Base-by-base conservation (phyloP, 2,888 invertebrate species). In the Drosophila infuscata region DNA sequence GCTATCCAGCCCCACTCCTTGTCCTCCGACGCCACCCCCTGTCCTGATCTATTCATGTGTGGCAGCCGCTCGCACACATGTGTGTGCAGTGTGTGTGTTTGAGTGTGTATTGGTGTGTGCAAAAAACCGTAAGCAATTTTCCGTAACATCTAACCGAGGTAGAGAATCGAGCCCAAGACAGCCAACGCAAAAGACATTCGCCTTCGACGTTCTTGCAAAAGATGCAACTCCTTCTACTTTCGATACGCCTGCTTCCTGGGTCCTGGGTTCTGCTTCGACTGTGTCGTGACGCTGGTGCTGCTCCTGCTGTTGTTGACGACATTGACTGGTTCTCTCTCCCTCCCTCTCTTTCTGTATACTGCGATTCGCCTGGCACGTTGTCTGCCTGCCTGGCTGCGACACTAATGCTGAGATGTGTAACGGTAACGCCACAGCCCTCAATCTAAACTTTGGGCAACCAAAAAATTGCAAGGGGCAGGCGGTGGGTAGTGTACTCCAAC, bases 81-180 rank as follows among this genome's bases (percentile, higher is more conserved):
- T 67, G 72, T 68, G 75, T 62, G 66, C 70, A 63, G 60, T 68
- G 65, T 59, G 69, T 74, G 52, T 70, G 72, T 56, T 73, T 53
- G 64, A 66, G 56, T 67, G 65, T 53, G 74, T 69, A 69, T 64
- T 53, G 58, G 79, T 80, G 80, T 80, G 82, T 74, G 82, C 85
- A 90, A 88, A 90, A 88, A 90, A 89, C 87, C 82, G 84, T 84
- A 89, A 88, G 88, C 88, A 88, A 88, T 88, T 88, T 88, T 88
- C 90, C 89, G 88, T 87, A 89, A 87, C 88, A 89, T 88, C 88
- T 88, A 89, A 86, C 87, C 78, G 79, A 77, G 76, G 76, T 81
- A 62, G 76, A 67, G 79, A 52, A 7, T 57, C 35, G 38, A 54
- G 56, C 75, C 71, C 78, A 88, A 82, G 90, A 77, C 75, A 78